Conservation (phyloP, 1,140 invertebrate genomes). For the Coelopa frigida region DNA sequence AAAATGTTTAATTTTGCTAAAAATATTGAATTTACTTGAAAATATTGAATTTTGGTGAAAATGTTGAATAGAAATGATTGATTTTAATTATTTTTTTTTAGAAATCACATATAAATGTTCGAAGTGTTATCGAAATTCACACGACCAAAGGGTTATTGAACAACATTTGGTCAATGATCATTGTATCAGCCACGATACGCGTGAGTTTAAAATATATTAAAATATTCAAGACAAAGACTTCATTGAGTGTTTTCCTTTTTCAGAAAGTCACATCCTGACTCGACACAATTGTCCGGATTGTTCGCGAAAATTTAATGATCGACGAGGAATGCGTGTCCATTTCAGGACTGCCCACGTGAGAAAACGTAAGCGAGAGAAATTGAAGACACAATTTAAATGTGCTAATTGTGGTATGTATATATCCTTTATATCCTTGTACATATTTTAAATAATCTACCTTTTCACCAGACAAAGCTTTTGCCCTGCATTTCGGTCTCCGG, state of each 20-base stretch:
- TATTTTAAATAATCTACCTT: not conserved
- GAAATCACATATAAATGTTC: slow-evolving; percentile 24
- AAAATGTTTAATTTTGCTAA: too few species aligned
- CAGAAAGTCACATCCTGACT: too few species aligned
- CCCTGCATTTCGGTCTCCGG: slow-evolving; percentile 24
- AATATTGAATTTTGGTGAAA: too few species aligned
- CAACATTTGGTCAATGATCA: slow-evolving; percentile 30
- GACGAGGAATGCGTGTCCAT: slow-evolving; percentile 27
- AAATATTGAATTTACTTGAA: too few species aligned
- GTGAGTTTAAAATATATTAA: too few species aligned
- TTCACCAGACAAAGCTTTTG: slow-evolving; percentile 27
- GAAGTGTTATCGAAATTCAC: slow-evolving; percentile 28
- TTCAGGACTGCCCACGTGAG: too few species aligned
- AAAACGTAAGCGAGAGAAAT: too few species aligned
- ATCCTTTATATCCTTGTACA: slow-evolving; percentile 12
- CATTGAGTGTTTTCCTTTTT: too few species aligned
- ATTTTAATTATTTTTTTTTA: not conserved
- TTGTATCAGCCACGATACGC: slow-evolving; percentile 33
- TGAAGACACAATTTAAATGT: too few species aligned
- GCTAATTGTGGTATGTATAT: slow-evolving; percentile 20
- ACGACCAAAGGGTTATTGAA: slow-evolving; percentile 24
- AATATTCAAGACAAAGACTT: too few species aligned
- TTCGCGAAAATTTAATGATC: slow-evolving; percentile 30
- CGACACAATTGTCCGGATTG: slow-evolving; percentile 34
- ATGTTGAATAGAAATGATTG: not conserved